Percentiles rank a stretch among this genome's conserved stretches.
phyloP scores from a whole-genome alignment of 37 sponge, comb jelly and placozoan genomes.

The Aplysina aerophoba region DNA sequence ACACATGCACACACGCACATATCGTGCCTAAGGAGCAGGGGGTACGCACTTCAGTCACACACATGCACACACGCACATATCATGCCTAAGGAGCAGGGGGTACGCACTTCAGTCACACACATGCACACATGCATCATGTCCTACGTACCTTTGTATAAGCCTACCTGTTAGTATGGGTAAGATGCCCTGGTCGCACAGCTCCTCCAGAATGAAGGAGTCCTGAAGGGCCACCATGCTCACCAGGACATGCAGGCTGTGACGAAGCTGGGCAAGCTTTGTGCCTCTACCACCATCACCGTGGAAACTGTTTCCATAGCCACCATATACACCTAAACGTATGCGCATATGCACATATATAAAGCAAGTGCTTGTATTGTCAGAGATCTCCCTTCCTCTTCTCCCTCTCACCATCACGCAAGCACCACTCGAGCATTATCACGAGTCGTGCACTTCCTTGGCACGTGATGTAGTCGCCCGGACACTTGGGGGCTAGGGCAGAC shows the following conservation, averaged over 20 bases:
- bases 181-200: slow-evolving; percentile 94
- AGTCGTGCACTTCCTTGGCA: slow-evolving; percentile 95
- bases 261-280: slow-evolving; percentile 81
- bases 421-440: slow-evolving; percentile 95
- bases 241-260: slow-evolving; percentile 75
- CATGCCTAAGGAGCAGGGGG: too few relatives aligned
- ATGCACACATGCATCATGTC: neutral
- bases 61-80: too few relatives aligned
- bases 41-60: too few relatives aligned
- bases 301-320: slow-evolving; percentile 92
- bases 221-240: slow-evolving; percentile 79
- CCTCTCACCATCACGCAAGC: slow-evolving; percentile 58
- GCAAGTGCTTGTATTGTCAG: too few relatives aligned
- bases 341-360: neutral
- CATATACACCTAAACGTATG: slow-evolving; percentile 55
- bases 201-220: slow-evolving; percentile 72
- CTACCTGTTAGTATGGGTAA: slow-evolving; percentile 79
- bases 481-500: slow-evolving; percentile 72
- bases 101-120: neutral
- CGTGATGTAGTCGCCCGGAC: slow-evolving; percentile 83
- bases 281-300: slow-evolving; percentile 88
- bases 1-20: too few relatives aligned
- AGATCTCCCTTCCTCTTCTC: too few relatives aligned
- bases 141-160: neutral
- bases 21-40: too few relatives aligned